Evolutionary conservation across 2,113 vertebrate species (phyloP), one percentile per base, ranked within the genome.

Genomic region (Brevimyrus niger): DNA sequence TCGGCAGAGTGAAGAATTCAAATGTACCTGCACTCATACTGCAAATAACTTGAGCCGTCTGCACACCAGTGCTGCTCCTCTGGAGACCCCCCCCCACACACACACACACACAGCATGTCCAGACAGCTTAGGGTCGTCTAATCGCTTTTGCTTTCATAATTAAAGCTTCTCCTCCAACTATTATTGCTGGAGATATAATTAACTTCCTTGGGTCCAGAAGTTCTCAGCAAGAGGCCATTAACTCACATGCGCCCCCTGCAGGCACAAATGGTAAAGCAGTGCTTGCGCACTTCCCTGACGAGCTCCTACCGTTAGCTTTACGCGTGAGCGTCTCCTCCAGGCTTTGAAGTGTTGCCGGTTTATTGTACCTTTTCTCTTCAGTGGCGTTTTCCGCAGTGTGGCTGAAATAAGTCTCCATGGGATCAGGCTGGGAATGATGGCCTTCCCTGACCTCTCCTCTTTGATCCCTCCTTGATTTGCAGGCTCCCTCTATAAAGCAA

Each of bases 81-180:
- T 91, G 90, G 90, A 93, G 69, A 91, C 9, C 50, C 15, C 51
- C 92, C 50, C 51, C 4, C 19, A 1, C n/a, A n/a, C n/a, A n/a
- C n/a, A n/a, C n/a, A n/a, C n/a, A n/a, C n/a, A n/a, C n/a, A n/a
- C n/a, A 91, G 92, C 90, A 93, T 89, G 91, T 89, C 89, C 92
- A 90, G 88, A 88, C 86, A 90, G 89, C 92, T 65, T n/a, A n/a
- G 58, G 58, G 58, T 91, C 92, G 89, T 61, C 90, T 91, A 92
- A 94, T 93, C 93, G 89, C 90, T 91, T 90, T 89, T 89, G 90
- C 89, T 89, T 91, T 88, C 87, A 69, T 94, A 94, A 95, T 94
- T 94, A 94, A 93, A 91, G 90, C 89, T 91, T 91, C 93, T 89
- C 90, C 73, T 90, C 44, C 38, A 85, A 46, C 90, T 23, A 46